These are phyloP conservation scores for Drosophila glabriapex DNA, from an alignment of 2,888 invertebrate species.

Conservation along the genomic window DNA sequence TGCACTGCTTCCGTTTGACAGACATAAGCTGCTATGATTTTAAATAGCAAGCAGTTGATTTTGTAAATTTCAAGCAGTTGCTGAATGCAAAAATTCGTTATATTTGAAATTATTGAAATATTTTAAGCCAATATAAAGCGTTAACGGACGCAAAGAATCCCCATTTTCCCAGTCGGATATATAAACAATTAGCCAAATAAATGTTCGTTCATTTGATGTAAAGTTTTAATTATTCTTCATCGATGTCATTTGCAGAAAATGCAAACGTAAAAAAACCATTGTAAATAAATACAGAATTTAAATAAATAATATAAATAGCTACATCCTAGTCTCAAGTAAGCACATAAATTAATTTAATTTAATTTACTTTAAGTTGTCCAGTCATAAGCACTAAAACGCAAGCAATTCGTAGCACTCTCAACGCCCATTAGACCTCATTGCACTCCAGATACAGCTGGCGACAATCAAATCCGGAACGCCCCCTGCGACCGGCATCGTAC, in stretches of 20 bases:
- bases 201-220: conserved; percentile 19
- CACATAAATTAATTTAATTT: conserved; percentile 80
- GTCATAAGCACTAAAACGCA: conserved; percentile 50
- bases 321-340: conserved; percentile 64
- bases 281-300: conserved; percentile 72
- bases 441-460: conserved; percentile 94
- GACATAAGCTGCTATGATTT: background rate
- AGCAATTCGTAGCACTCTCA: conserved; percentile 11
- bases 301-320: conserved; percentile 81
- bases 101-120: background rate
- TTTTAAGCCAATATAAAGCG: background rate
- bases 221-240: conserved; percentile 27
- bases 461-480: conserved; percentile 94
- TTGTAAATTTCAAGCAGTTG: background rate
- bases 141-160: background rate
- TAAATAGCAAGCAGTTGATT: background rate
- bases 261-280: conserved; percentile 39
- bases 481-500: conserved; percentile 94
- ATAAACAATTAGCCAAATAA: background rate
- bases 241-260: conserved; percentile 37
- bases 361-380: conserved; percentile 72
- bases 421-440: conserved; percentile 91
- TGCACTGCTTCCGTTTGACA: background rate
- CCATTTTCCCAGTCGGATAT: background rate
- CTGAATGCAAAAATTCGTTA: background rate